Percentiles rank a stretch among this genome's conserved stretches.
Conservation (phyloP, 2,888 invertebrate genomes). For the Anoncus sp. region DNA sequence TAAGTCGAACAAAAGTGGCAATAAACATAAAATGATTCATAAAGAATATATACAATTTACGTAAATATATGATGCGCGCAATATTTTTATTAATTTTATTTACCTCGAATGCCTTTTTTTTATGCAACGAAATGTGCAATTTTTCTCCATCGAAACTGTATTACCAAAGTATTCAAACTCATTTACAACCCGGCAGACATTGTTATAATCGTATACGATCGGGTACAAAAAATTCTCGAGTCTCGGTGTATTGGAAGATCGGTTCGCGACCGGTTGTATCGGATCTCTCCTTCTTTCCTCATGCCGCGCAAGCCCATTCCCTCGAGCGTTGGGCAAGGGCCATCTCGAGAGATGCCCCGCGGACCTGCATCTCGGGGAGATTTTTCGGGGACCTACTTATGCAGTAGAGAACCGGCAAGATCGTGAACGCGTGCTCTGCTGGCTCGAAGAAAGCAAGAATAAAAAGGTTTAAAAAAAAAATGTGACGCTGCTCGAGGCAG, state of each 20-base stretch:
- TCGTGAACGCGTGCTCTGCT: constrained; percentile 46
- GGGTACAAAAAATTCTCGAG: neutral
- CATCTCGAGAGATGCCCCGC: constrained; percentile 37
- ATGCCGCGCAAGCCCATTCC: constrained; percentile 44
- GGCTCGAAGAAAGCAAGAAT: constrained; percentile 13
- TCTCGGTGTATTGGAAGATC: neutral
- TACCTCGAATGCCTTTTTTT: too few species aligned
- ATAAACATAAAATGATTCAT: too few species aligned
- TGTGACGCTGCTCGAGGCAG: constrained; percentile 28
- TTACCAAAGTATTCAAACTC: neutral
- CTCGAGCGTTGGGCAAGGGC: constrained; percentile 60
- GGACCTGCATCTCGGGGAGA: constrained; percentile 64
- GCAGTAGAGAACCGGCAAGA: constrained; percentile 43
- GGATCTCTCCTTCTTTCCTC: constrained; percentile 30
- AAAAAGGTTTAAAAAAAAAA: constrained; percentile 1
- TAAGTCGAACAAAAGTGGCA: too few species aligned
- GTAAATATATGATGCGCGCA: too few species aligned
- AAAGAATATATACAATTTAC: too few species aligned
- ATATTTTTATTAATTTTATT: too few species aligned
- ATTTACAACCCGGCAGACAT: neutral
- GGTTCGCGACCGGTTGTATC: constrained; percentile 46
- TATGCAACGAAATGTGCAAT: too few species aligned
- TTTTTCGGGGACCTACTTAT: constrained; percentile 73
- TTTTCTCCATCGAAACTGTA: too few species aligned
- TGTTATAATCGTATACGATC: neutral